Evolutionary conservation across 2,113 vertebrate genomes (phyloP).

Genomic region (Chrysemys picta): DNA sequence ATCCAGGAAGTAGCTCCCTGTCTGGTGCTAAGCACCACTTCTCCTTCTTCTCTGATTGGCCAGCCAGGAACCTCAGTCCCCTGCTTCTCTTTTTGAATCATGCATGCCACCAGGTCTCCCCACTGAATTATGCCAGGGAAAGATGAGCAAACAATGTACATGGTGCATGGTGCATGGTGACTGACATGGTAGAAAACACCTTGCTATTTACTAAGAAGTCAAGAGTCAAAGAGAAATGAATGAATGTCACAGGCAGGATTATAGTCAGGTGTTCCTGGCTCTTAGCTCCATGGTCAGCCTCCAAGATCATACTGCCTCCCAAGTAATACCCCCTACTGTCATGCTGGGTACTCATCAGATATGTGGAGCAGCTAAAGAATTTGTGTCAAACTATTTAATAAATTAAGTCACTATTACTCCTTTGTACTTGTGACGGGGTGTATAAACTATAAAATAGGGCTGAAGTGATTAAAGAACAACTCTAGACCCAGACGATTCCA

Average conservation of each 20-base stretch:
- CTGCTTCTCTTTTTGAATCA: neutral
- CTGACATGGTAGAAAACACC: neutral
- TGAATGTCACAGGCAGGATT: neutral
- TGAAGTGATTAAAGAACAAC: no score
- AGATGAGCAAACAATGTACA: neutral
- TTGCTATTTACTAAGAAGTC: constrained; percentile 1
- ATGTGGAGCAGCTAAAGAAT: neutral
- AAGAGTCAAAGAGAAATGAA: neutral
- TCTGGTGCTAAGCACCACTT: neutral
- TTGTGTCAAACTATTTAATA: neutral
- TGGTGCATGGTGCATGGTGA: fast-evolving
- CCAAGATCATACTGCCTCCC: constrained; percentile 35
- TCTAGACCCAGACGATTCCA: no score
- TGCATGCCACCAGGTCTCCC: neutral
- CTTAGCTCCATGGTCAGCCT: neutral
- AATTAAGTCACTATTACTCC: constrained; percentile 8
- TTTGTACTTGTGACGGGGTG: neutral
- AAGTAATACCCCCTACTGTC: constrained; percentile 41
- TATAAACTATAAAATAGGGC: neutral
- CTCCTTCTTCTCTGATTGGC: neutral
- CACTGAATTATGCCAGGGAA: neutral
- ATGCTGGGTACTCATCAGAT: neutral
- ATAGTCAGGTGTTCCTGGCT: constrained; percentile 40
- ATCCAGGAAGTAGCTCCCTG: neutral
- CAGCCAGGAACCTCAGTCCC: neutral